A percentile compares a stretch with the other conserved stretches of the same genome.
Evolutionary conservation across 1,140 invertebrate species (phyloP).

Genomic region (Stenopsyche tienmushanensis): DNA sequence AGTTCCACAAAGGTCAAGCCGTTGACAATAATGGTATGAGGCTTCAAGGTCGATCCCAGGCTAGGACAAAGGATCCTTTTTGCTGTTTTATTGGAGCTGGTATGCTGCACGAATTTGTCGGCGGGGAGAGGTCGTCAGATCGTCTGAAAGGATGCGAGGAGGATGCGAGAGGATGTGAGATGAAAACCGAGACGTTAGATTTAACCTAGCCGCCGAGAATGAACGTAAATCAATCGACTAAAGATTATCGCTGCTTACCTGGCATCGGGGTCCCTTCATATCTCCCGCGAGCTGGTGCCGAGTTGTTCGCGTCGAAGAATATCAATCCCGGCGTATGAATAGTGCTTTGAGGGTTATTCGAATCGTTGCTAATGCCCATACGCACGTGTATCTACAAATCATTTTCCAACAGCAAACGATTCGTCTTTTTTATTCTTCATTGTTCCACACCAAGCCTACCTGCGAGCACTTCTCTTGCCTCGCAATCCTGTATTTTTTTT

Average conservation of each 20-base stretch:
- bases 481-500: too few relatives aligned
- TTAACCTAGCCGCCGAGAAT: neutral
- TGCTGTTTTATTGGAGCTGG: neutral
- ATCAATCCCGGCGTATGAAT: too few relatives aligned
- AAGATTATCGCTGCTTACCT: neutral
- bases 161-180: too few relatives aligned
- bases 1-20: neutral
- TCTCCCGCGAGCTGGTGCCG: too few relatives aligned
- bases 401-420: too few relatives aligned
- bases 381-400: too few relatives aligned
- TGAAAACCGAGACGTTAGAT: neutral
- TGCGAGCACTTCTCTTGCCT: too few relatives aligned
- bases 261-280: neutral
- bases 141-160: neutral
- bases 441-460: too few relatives aligned
- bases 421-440: too few relatives aligned
- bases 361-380: too few relatives aligned
- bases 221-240: constrained; percentile 1
- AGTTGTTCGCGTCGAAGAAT: too few relatives aligned
- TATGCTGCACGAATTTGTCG: neutral
- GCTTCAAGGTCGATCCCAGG: neutral
- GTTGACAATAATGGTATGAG: neutral
- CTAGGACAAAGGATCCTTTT: neutral
- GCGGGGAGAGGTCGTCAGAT: neutral
- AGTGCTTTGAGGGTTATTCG: too few relatives aligned